A percentile compares a stretch with the other conserved stretches of the same genome.
Evolutionary conservation across 2,888 invertebrate genomes (phyloP).

Genomic region (Parthenolecanium corni): DNA sequence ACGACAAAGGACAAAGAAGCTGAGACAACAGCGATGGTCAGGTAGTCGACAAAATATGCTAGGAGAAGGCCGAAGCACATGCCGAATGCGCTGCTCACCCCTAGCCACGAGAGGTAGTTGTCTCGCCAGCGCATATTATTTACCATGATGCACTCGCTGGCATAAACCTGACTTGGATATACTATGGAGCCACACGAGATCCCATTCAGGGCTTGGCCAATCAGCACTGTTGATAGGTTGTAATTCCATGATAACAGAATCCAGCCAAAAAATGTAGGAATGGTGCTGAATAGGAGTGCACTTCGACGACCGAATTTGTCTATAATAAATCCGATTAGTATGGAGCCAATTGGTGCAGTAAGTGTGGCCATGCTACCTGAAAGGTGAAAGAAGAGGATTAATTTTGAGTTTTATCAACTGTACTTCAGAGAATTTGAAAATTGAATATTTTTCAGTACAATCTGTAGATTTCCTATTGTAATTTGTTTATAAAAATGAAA

Average conservation of each 20-base stretch:
- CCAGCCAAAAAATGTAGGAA: conserved; percentile 45
- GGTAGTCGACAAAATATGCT: conserved; percentile 42
- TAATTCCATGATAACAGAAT: conserved; percentile 39
- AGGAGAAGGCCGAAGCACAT: conserved; percentile 44
- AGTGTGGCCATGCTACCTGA: background rate
- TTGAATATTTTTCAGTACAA: no score
- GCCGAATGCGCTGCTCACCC: conserved; percentile 43
- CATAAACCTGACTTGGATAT: conserved; percentile 46
- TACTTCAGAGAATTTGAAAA: no score
- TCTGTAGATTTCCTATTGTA: no score
- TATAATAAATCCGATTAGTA: conserved; percentile 39
- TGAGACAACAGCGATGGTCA: conserved; percentile 34
- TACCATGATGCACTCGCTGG: conserved; percentile 40
- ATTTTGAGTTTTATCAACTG: no score
- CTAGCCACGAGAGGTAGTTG: conserved; percentile 46
- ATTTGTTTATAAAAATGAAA: no score
- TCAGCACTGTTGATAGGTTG: conserved; percentile 33
- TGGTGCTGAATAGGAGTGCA: conserved; percentile 42
- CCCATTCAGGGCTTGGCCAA: conserved; percentile 38
- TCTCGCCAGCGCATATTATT: conserved; percentile 38
- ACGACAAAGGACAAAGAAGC: conserved; percentile 40
- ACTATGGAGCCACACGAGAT: conserved; percentile 42
- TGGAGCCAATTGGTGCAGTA: background rate
- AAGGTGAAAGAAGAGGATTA: background rate
- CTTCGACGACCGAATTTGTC: conserved; percentile 45